Percentiles rank a stretch among this genome's conserved stretches.
Evolutionary conservation across 2,113 vertebrate genomes (phyloP).

Genomic region (Acrocephalus kingi): DNA sequence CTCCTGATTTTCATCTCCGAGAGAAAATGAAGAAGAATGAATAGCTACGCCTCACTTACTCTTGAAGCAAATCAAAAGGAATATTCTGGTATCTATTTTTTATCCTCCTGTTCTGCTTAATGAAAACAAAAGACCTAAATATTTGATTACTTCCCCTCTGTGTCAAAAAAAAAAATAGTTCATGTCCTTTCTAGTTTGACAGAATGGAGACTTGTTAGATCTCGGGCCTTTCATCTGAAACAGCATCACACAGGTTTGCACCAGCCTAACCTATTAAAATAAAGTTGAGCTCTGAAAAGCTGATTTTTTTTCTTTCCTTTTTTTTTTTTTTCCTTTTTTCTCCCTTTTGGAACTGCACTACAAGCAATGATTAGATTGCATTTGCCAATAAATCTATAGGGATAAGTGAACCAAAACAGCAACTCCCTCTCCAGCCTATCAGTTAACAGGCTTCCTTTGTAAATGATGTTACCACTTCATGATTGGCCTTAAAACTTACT

Average conservation of each 20-base stretch:
- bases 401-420: slow-evolving; percentile 25
- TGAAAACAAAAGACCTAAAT: slow-evolving; percentile 74
- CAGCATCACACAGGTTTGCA: neutral
- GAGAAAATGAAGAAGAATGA: slow-evolving; percentile 71
- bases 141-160: slow-evolving; percentile 67
- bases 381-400: slow-evolving; percentile 45
- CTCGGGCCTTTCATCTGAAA: slow-evolving; percentile 37
- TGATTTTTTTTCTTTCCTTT: too few species aligned
- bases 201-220: slow-evolving; percentile 31
- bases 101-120: slow-evolving; percentile 63
- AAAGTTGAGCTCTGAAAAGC: slow-evolving; percentile 8
- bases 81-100: slow-evolving; percentile 60
- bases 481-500: neutral
- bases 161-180: slow-evolving; percentile 59
- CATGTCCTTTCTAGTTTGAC: slow-evolving; percentile 49
- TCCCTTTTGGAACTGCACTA: neutral
- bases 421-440: neutral
- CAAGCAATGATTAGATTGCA: slow-evolving; percentile 34
- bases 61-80: slow-evolving; percentile 67
- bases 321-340: too few species aligned
- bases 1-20: slow-evolving; percentile 28
- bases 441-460: neutral
- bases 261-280: neutral
- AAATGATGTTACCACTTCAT: neutral
- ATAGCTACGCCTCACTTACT: slow-evolving; percentile 62